Base-by-base conservation (phyloP, 2,888 invertebrate species). In the Leucophora obtusa region DNA sequence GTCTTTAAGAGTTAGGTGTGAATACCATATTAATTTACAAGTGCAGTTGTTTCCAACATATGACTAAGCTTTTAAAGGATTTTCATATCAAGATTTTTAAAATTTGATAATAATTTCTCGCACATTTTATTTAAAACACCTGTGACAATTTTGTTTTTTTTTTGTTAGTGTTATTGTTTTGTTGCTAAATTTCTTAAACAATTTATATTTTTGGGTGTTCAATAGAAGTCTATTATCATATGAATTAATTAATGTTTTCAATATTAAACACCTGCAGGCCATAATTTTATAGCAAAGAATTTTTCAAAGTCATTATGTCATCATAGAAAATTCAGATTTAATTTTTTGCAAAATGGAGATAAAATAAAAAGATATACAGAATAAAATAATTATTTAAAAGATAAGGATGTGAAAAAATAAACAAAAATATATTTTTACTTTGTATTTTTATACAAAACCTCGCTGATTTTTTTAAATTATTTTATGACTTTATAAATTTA, bases 191-290 rank as follows among this genome's bases (percentile, higher is more conserved):
- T 38, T 28, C 5, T 28, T 28, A 4, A 28, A 28, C 6, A 6
- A 28, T 28, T 1, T 6, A 28, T 28, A 28, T 28, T 1, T 28
- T 1, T 28, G 4, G 1, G 11, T 47, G 43, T 47, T 47, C 14
- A n/a, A 47, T 6, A 2, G n/a, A n/a, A 28, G 6, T n/a, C 43
- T 47, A 47, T 47, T 47, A n/a, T 47, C n/a, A 47, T 2, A 47
- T 10, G n/a, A 38, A n/a, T 2, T n/a, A 47, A 47, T n/a, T 47
- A 47, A 47, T 47, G n/a, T 47, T 47, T 47, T 47, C n/a, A 47
- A n/a, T 14, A 65, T 65, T 38, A 53, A 65, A 65, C 65, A 65
- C 65, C 65, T 65, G 65, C 17, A 18, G 14, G 65, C n/a, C 53
- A 65, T 65, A 65, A 54, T 53, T 53, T 65, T 65, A 63, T 51